Base-by-base conservation (phyloP, 2,797 vertebrate genomes). In the Nannoperca australis region DNA sequence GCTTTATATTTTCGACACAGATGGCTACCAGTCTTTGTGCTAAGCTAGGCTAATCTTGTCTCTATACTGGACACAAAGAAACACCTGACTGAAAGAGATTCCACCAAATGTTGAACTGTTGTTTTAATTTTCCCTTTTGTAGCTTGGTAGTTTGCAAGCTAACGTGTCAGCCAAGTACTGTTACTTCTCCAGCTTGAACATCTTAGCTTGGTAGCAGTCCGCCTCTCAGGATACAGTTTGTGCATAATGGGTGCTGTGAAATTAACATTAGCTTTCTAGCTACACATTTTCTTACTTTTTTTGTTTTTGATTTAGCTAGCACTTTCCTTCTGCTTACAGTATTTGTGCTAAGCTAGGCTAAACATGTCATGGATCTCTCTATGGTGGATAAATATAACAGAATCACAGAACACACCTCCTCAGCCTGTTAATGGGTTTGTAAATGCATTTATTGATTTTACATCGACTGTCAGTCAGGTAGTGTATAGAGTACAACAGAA, bases 361-460 rank as follows among this genome's bases (percentile, higher is more conserved):
- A 44, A 4, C 32, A 32, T 5, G 17, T 55, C 13, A 18, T 9
- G 18, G n/a, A 59, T 10, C 32, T 56, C 3, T 17, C 32, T 30
- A 2, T 63, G 9, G 34, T 20, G 14, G 11, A 15, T 20, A 59
- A 24, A 47, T 1, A 6, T 42, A 44, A 36, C 9, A 38, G 47
- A 49, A 2, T 7, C 14, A 73, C 49, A 36, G 50, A 50, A 3
- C 15, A 40, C 50, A 20, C 10, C 0, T 4, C 9, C 2, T n/a
- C 15, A 9, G 51, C 20, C 13, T 18, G 47, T 45, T 45, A 2
- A 13, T 42, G 10, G 50, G 17, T 24, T 47, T 53, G 36, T 34
- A 22, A 20, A 66, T 38, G 54, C 0, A 4, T 89, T 84, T 85
- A 85, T 85, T 88, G 72, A 38, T 10, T 50, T 81, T 38, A 69